Evolutionary conservation across 2,113 vertebrate genomes (phyloP), one percentile per base, ranked within the genome.

Genomic region (Rhinolophus ferrumequinum): DNA sequence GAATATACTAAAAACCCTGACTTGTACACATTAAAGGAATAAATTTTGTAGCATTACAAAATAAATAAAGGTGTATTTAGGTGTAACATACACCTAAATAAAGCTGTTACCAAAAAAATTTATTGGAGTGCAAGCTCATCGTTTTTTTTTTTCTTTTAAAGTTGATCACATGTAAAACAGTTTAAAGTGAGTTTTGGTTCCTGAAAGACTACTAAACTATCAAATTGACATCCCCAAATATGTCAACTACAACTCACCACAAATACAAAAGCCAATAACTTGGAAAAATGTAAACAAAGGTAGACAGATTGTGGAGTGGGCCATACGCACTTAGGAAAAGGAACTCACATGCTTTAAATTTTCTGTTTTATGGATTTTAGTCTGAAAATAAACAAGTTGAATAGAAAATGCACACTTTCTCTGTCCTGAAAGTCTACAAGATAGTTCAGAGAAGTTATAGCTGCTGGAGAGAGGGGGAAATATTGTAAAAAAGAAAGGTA

Each of bases 61-160:
- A n/a, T n/a, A n/a, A n/a, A n/a, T n/a, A n/a, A n/a, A n/a, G n/a
- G n/a, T n/a, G n/a, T n/a, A n/a, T n/a, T n/a, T n/a, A n/a, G n/a
- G n/a, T n/a, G n/a, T n/a, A n/a, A n/a, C n/a, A n/a, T n/a, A n/a
- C 14, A 85, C 89, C 19, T 92, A 38, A 96, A 69, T 75, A 85
- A 92, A 89, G 18, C 22, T 94, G 16, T 66, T 70, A 70, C 50
- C n/a, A 73, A 38, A 79, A 72, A 93, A 56, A 35, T 58, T 58
- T 76, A 82, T 67, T 95, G 16, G 16, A 86, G 6, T 54, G 16
- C 35, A 64, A 77, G 50, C 22, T 77, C 16, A 47, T 47, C 28
- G 15, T 26, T 64, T 62, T 56, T 90, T 26, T 16, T 56, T 54
- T 54, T 54, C 19, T 56, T 21, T 58, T 41, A 41, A 60, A 80